Evolutionary conservation across 2,113 vertebrate genomes (phyloP), one percentile per base, ranked within the genome.

Genomic region (Notothenia coriiceps): DNA sequence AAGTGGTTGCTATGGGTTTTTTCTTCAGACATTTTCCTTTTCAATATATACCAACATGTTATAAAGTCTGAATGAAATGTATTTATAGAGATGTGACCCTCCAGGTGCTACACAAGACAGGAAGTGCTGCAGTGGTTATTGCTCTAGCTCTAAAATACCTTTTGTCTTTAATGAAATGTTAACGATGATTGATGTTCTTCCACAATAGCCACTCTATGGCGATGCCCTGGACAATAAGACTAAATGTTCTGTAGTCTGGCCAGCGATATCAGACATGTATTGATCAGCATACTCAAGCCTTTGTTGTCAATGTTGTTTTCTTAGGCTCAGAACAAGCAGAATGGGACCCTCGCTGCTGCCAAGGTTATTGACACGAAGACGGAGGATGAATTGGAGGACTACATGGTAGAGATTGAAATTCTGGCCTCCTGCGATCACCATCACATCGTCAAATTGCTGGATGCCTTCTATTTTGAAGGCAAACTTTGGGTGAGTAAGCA

Each of bases 341-440:
- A 98, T 0, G 96, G 96, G 84, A 96, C 97, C 70, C 94, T 99
- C 76, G 98, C 98, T 70, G 98, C 98, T 85, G 98, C 98, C 74
- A 99, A 99, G 91, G 98, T 99, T 90, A 99, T 99, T 57, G 98
- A 99, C 92, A 99, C 98, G n/a, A 99, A 99, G 92, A 97, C 97
- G 8, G 98, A 99, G 86, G 98, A 99, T 92, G 98, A 99, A 88
- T 91, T 99, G 86, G 98, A 99, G 93, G 98, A 99, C 91, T 99
- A 99, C 82, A 99, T 99, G 97, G 97, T 99, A 64, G 98, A 99
- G 92, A 99, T 99, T 43, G 98, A 99, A 17, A 99, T 99, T 85
- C 93, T 99, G 83, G 98, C 98, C 73, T 99, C 98, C 35, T 99
- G 98, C 91, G 94, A 99, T 93, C 98, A 99, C 89, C 94, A 96